Evolutionary conservation across 2,113 vertebrate genomes (phyloP), one percentile per base, ranked within the genome.

Genomic region (Helogale parvula): DNA sequence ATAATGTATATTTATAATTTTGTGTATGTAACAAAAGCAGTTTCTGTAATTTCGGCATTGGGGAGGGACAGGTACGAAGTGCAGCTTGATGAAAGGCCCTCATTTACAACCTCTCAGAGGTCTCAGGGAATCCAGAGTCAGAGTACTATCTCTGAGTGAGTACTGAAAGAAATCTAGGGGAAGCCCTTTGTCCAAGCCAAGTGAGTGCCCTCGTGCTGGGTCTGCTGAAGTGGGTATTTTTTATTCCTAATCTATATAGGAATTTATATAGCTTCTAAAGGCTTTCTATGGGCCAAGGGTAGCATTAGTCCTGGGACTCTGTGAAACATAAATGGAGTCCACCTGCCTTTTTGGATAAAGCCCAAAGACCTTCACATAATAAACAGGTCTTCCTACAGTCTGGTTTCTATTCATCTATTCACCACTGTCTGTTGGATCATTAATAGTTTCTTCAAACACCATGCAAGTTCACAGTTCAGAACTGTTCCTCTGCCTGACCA

Each of bases 11-110:
- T 21, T 84, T 88, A 80, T 87, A 87, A 71, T 31, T 82, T 27
- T 54, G 80, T 69, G 3, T 71, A 79, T 60, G 54, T 71, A n/a
- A 74, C 7, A 95, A 81, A 54, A 54, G 54, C 8, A 84, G 1
- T 63, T 89, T 94, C 13, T 29, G 41, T 50, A 76, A 88, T 90
- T 95, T 95, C 54, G 77, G 35, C 2, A 74, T 27, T 3, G 21
- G 17, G 25, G 16, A 69, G 54, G 65, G 77, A 92, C 72, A 33
- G 38, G 7, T 86, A 68, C 35, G 23, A 72, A 83, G 38, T 14
- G 47, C 0, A 31, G 15, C 10, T 33, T 84, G 4, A 16, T 83
- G 54, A 13, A 88, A 76, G 23, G 16, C 2, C 21, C 25, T 47
- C 5, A 3, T 47, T 23, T 38, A 10, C 54, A 54, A 60, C 5